Percentiles rank a stretch among this genome's conserved stretches.
phyloP scores from a whole-genome alignment of 2,888 invertebrate genomes.

The Antheraea yamamai region DNA sequence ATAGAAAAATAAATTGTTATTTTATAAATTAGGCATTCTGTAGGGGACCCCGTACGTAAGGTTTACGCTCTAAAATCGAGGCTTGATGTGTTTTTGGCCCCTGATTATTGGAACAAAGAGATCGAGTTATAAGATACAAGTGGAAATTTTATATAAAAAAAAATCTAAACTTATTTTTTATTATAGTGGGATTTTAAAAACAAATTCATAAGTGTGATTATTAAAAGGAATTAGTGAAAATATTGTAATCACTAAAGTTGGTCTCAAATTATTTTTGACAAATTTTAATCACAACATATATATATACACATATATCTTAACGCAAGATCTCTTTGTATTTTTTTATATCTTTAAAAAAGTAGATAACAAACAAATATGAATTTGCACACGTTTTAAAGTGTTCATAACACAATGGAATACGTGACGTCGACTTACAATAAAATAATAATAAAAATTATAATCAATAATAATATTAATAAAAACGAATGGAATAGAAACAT shows the following conservation, averaged over 20 bases:
- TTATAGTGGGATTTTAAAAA: too few species aligned
- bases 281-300: too few species aligned
- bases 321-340: background rate
- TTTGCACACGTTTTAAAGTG: conserved; percentile 48
- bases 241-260: too few species aligned
- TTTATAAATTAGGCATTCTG: conserved; percentile 1
- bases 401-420: conserved; percentile 54
- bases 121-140: background rate
- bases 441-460: conserved; percentile 14
- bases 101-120: background rate
- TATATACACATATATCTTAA: background rate
- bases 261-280: too few species aligned
- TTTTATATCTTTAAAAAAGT: conserved; percentile 7
- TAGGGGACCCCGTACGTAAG: conserved; percentile 1
- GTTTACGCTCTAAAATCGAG: conserved; percentile 10
- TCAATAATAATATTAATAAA: conserved; percentile 19
- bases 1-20: conserved; percentile 31
- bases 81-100: conserved; percentile 14
- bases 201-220: too few species aligned
- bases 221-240: too few species aligned
- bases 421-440: conserved; percentile 42
- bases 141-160: too few species aligned
- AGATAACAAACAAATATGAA: conserved; percentile 32
- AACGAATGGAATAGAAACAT: conserved; percentile 48
- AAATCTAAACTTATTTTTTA: too few species aligned